A percentile compares a stretch with the other conserved stretches of the same genome.
phyloP scores from a whole-genome alignment of 2,113 vertebrate species.

The Laticauda laticaudata region DNA sequence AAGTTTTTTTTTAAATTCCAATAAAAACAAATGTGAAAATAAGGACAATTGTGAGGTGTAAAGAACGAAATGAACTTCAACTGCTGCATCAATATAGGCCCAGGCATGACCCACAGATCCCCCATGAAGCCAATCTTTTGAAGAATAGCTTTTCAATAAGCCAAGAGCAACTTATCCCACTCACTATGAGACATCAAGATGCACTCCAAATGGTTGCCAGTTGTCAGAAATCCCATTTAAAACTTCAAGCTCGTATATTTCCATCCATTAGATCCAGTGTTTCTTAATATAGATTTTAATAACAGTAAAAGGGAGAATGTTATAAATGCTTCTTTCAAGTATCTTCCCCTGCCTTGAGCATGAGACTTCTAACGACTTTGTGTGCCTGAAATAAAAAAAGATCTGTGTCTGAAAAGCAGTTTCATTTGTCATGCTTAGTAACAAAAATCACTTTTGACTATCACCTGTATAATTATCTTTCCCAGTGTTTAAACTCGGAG shows the following conservation, averaged over 20 bases:
- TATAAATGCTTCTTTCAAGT: constrained; percentile 13
- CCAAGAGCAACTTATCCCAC: neutral
- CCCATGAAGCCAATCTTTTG: neutral
- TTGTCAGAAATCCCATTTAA: constrained; percentile 4
- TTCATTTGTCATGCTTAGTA: neutral
- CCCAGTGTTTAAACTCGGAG: neutral
- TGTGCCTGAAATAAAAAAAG: neutral
- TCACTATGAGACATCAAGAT: neutral
- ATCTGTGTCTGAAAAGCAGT: neutral
- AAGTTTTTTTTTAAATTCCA: neutral
- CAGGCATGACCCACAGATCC: neutral
- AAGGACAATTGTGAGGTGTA: neutral
- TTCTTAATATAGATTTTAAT: constrained; percentile 5
- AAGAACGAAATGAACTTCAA: constrained; percentile 6
- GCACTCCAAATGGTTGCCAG: neutral
- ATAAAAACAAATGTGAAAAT: constrained; percentile 19
- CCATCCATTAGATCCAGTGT: neutral
- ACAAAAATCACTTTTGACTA: neutral
- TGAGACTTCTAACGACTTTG: neutral
- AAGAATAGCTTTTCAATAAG: constrained; percentile 5
- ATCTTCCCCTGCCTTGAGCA: neutral
- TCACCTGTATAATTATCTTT: neutral
- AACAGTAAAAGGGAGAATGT: neutral
- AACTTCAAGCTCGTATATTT: neutral
- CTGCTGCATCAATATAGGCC: neutral